Evolutionary conservation across 2,113 vertebrate genomes (phyloP).

Genomic region (Colistium nudipinnis): DNA sequence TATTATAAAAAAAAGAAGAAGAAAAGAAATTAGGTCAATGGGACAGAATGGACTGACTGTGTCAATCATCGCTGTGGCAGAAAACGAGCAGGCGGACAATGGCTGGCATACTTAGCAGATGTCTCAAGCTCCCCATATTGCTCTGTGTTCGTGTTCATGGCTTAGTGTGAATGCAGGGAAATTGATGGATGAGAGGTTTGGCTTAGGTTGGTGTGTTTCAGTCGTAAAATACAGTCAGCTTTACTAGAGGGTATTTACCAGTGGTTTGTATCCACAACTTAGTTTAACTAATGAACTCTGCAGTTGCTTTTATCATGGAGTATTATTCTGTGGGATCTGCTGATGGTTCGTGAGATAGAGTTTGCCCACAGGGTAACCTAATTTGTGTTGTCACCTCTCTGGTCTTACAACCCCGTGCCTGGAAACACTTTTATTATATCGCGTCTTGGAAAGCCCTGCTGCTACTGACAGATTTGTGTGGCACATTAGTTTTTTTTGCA

Average conservation of each 20-base stretch:
- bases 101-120: conserved; percentile 76
- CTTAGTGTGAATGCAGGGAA: conserved; percentile 36
- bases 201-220: conserved; percentile 50
- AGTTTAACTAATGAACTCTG: conserved; percentile 27
- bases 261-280: conserved; percentile 10
- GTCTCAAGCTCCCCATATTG: conserved; percentile 68
- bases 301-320: conserved; percentile 14
- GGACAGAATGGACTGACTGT: conserved; percentile 73
- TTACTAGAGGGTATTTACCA: conserved; percentile 31
- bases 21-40: conserved; percentile 72
- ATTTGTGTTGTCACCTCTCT: conserved; percentile 41
- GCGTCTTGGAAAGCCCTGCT: conserved; percentile 38
- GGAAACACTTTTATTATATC: conserved; percentile 36
- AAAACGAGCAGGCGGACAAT: conserved; percentile 76
- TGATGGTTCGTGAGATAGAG: conserved; percentile 40
- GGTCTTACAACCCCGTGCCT: conserved; percentile 16
- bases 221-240: conserved; percentile 25
- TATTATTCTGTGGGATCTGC: conserved; percentile 27
- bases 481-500: conserved; percentile 46
- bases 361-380: conserved; percentile 14
- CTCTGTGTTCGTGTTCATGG: conserved; percentile 41
- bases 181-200: conserved; percentile 55
- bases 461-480: conserved; percentile 45
- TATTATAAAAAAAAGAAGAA: conserved; percentile 35
- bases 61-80: conserved; percentile 77